Evolutionary conservation across 2,113 vertebrate genomes (phyloP), one percentile per base, ranked within the genome.

Genomic region (Drymodes brunneopygia): DNA sequence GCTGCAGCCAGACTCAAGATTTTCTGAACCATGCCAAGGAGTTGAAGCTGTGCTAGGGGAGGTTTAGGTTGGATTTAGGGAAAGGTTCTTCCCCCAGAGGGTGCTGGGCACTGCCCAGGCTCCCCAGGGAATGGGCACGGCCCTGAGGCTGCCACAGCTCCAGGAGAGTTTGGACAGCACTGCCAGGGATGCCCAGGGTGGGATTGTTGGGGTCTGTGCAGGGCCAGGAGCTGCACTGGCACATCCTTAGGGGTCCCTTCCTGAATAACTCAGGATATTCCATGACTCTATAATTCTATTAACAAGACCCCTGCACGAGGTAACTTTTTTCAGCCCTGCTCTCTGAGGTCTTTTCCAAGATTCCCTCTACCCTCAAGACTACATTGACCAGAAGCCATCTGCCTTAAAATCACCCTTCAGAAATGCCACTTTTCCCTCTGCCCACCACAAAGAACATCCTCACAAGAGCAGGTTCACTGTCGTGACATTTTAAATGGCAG

Each of bases 61-160:
- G 5, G 27, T 0, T 44, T 1, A 7, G 31, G 42, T 0, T 36
- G 58, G 36, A 44, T 2, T 36, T 9, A 6, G 42, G 86, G 19
- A 17, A 66, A 45, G 23, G 23, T 20, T 50, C 36, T 66, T 44
- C 19, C 19, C 36, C 28, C 22, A 15, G 42, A 56, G 25, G 48
- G 42, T 81, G 58, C 27, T 18, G 22, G 36, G 31, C 50, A 64
- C 42, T 65, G 50, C 36, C 22, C 25, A 48, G 40, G 48, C 47
- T 79, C 74, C 48, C 66, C 75, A 36, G 44, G 51, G 36, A 77
- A 64, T 44, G 84, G 56, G 4, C 74, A 29, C 3, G 0, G 64
- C 73, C 45, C 36, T 1, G 6, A 66, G 51, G 29, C 70, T 75
- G 38, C 38, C 74, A 56, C 48, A 71, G 42, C 66, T 64, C 35